Conservation (phyloP, 2,113 vertebrate species). For the Lasiurus borealis region DNA sequence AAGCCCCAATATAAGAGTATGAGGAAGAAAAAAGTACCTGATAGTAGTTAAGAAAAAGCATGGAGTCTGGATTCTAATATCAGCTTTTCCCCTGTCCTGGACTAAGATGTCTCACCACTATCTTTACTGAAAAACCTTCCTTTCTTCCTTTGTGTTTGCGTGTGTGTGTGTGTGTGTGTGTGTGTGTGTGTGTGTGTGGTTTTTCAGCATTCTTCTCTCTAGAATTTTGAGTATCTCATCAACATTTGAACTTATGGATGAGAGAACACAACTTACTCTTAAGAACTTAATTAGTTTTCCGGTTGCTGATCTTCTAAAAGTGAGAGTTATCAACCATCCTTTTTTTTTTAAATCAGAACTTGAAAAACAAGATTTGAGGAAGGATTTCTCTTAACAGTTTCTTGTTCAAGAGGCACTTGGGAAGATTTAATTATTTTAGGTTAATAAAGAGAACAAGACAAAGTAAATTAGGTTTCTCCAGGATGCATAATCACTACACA, state of each 20-base stretch:
- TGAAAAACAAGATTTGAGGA: conserved; percentile 4
- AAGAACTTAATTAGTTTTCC: neutral
- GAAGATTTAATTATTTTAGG: neutral
- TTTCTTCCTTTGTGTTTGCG: neutral
- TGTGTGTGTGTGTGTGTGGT: too few species aligned
- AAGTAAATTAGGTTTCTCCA: neutral
- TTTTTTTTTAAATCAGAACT: conserved; percentile 7
- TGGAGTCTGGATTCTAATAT: neutral
- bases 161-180: too few species aligned
- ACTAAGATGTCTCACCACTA: neutral
- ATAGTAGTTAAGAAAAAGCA: neutral
- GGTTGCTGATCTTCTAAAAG: neutral
- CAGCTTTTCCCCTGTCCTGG: neutral
- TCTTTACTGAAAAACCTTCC: neutral
- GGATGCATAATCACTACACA: neutral
- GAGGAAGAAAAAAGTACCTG: neutral
- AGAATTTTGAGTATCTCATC: neutral
- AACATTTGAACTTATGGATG: neutral
- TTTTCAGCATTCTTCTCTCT: conserved; percentile 11
- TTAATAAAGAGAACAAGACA: neutral
- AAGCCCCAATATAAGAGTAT: neutral
- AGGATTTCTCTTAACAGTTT: neutral
- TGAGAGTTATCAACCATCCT: neutral
- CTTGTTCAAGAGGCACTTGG: neutral
- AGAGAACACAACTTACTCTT: neutral